Evolutionary conservation across 2,888 invertebrate species (phyloP).

Genomic region (Ichneumoninae sp.): DNA sequence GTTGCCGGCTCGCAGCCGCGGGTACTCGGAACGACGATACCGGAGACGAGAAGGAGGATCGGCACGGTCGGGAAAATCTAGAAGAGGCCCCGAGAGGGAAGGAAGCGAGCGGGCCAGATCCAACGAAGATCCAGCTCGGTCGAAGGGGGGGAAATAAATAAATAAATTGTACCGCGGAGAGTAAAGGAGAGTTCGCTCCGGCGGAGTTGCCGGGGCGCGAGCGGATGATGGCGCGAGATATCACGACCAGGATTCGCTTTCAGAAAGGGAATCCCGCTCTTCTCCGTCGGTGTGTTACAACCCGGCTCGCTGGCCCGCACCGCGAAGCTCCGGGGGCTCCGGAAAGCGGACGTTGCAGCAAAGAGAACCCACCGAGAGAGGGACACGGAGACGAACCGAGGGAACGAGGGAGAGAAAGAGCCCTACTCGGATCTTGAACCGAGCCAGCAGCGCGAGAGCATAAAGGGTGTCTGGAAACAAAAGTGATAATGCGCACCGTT

Average conservation of each 20-base stretch:
- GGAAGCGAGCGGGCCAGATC: slow-evolving; percentile 41
- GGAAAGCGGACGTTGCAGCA: slow-evolving; percentile 27
- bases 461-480: slow-evolving; percentile 57
- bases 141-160: slow-evolving; percentile 61
- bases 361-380: slow-evolving; percentile 7
- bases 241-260: slow-evolving; percentile 71
- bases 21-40: slow-evolving; percentile 19
- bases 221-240: slow-evolving; percentile 69
- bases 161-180: slow-evolving; percentile 65
- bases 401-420: background rate
- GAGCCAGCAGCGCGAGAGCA: slow-evolving; percentile 37
- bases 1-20: background rate
- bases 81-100: slow-evolving; percentile 29
- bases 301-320: slow-evolving; percentile 2
- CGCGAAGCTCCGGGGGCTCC: slow-evolving; percentile 25
- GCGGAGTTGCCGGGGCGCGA: slow-evolving; percentile 41
- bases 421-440: slow-evolving; percentile 32
- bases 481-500: slow-evolving; percentile 62
- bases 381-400: background rate
- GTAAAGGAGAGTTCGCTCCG: slow-evolving; percentile 11
- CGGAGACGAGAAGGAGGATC: slow-evolving; percentile 55
- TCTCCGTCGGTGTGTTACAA: slow-evolving; percentile 17
- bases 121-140: slow-evolving; percentile 31
- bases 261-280: slow-evolving; percentile 61
- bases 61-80: slow-evolving; percentile 22